Base-by-base conservation (phyloP, 2,888 invertebrate species). In the Erebia palarica region DNA sequence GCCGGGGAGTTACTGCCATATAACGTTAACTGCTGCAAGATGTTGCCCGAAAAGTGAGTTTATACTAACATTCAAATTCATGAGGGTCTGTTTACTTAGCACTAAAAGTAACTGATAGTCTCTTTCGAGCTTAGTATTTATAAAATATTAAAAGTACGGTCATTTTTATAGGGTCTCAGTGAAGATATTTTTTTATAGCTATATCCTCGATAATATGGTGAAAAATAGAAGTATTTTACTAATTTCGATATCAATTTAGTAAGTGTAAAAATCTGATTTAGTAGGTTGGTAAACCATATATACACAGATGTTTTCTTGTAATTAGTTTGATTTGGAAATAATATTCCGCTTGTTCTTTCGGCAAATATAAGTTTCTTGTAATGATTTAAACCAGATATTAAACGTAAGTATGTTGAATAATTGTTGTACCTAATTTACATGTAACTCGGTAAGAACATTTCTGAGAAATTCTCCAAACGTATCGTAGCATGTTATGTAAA, bases 1-100 rank as follows among this genome's bases (percentile, higher is more conserved):
- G 16, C 95, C 96, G 61, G 96, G 96, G 79, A 96, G 96, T 84
- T 98, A 97, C 90, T 98, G 98, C 87, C 98, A 98, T 89, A 96
- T 96, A 83, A 97, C 97, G 1, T 91, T 96, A 64, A 95, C 96
- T 78, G 97, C 97, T 81, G 96, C 97, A 75, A 95, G 97, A 81
- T 98, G 98, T 86, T 98, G 98, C 84, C 95, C 94, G 78, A 97
- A 97, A 95, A 96, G 97, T 97, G 87, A 84, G 82, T 78, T 58
- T 49, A 58, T 67, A 58, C 63, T 36, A 71, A 21, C 61, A 67
- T 66, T 60, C 58, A 60, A 53, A 66, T 60, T 66, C 53, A 59
- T 58, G 66, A 66, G 66, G 44, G 66, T 44, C 66, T 21, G 47
- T 66, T 66, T 47, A 66, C 42, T 21, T 18, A 66, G 44, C 66